A percentile compares a stretch with the other conserved stretches of the same genome.
Conservation (phyloP, 2,888 invertebrate genomes). For the Rhingia campestris region DNA sequence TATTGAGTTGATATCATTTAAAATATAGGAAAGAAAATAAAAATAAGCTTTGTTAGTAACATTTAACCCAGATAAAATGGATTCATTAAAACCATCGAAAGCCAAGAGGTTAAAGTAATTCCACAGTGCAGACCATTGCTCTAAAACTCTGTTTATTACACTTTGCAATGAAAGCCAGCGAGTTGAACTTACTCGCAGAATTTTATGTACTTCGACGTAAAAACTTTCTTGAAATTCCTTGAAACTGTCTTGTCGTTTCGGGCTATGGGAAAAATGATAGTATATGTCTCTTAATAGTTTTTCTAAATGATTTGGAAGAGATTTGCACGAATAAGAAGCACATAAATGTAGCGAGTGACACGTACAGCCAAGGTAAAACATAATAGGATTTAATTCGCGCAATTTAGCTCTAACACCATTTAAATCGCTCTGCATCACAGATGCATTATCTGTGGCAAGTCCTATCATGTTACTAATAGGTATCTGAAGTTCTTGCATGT, state of each 20-base stretch:
- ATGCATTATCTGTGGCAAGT: conserved; percentile 76
- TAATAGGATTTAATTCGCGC: conserved; percentile 64
- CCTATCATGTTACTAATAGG: conserved; percentile 68
- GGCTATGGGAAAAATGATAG: conserved; percentile 76
- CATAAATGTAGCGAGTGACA: too few relatives aligned
- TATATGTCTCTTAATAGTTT: conserved; percentile 75
- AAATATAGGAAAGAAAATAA: conserved; percentile 17
- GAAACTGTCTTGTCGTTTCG: conserved; percentile 75
- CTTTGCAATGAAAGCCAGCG: conserved; percentile 77
- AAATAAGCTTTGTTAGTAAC: neutral
- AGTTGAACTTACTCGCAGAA: conserved; percentile 76
- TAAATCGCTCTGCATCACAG: conserved; percentile 76
- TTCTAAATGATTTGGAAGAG: conserved; percentile 75
- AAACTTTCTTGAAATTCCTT: conserved; percentile 76
- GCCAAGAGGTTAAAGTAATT: conserved; percentile 28
- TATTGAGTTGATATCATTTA: too few relatives aligned
- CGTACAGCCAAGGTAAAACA: too few relatives aligned
- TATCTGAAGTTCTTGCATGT: conserved; percentile 1
- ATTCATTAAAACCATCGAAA: conserved; percentile 28
- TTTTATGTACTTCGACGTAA: conserved; percentile 75
- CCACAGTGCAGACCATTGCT: conserved; percentile 44
- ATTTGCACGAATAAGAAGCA: conserved; percentile 75
- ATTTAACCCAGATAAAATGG: neutral
- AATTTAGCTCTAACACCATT: conserved; percentile 74
- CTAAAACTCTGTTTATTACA: conserved; percentile 53